Percentiles rank a stretch among this genome's conserved stretches.
Evolutionary conservation across 2,113 vertebrate genomes (phyloP).

Genomic region (Forbesichthys agassizii): DNA sequence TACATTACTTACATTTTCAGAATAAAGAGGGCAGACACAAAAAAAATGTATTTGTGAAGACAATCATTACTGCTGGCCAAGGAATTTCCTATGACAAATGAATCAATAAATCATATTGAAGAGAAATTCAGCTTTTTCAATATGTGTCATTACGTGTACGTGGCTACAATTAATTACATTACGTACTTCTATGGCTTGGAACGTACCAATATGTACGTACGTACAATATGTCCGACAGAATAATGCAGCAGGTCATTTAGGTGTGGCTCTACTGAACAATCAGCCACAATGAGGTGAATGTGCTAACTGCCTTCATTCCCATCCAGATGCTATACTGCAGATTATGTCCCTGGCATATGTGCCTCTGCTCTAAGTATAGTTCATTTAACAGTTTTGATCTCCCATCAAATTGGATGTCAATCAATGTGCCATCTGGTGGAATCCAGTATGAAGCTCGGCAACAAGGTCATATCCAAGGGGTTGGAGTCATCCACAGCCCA

Average conservation of each 20-base stretch:
- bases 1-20: too few species aligned
- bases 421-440: slow-evolving; percentile 74
- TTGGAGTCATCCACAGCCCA: slow-evolving; percentile 62
- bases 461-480: slow-evolving; percentile 72
- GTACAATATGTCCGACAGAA: too few species aligned
- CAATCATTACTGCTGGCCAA: too few species aligned
- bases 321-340: slow-evolving; percentile 62
- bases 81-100: too few species aligned
- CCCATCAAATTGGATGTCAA: slow-evolving; percentile 69
- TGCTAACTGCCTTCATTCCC: slow-evolving; percentile 21
- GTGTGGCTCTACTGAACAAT: slow-evolving; percentile 7
- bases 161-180: too few species aligned
- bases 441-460: slow-evolving; percentile 55
- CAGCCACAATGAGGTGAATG: slow-evolving; percentile 27
- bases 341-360: slow-evolving; percentile 68
- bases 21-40: too few species aligned
- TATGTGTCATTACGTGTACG: too few species aligned
- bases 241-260: not conserved
- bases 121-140: too few species aligned
- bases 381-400: slow-evolving; percentile 71
- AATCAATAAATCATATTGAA: too few species aligned
- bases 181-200: too few species aligned
- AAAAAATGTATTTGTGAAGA: too few species aligned
- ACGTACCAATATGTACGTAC: too few species aligned
- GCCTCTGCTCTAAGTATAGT: slow-evolving; percentile 58